Percentiles rank a stretch among this genome's conserved stretches.
Evolutionary conservation across 2,888 invertebrate genomes (phyloP).

Genomic region (Spodoptera exigua): DNA sequence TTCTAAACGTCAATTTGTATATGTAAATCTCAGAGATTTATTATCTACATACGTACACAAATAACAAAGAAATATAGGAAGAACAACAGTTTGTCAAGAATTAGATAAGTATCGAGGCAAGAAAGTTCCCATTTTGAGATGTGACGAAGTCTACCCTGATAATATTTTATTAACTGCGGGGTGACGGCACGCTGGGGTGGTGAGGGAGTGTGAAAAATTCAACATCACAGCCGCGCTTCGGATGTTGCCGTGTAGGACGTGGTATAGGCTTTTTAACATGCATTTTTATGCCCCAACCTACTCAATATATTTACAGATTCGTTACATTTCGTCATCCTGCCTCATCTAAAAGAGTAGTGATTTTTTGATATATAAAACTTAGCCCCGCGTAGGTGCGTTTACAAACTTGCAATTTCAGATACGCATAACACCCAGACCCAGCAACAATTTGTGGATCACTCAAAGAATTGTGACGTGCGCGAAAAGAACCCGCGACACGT

Average conservation of each 20-base stretch:
- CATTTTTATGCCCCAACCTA: conserved; percentile 68
- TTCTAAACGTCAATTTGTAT: too few species aligned
- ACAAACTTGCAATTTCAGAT: too few species aligned
- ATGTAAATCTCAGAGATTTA: too few species aligned
- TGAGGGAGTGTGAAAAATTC: conserved; percentile 80
- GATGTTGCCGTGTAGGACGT: conserved; percentile 66
- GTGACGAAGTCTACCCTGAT: conserved; percentile 79
- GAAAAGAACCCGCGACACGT: too few species aligned
- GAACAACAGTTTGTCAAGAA: conserved; percentile 31
- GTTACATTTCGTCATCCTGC: conserved; percentile 52
- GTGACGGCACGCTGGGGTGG: conserved; percentile 61
- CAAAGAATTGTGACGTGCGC: too few species aligned
- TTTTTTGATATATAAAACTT: conserved; percentile 43
- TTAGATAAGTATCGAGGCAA: conserved; percentile 40
- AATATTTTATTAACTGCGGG: conserved; percentile 82
- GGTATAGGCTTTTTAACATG: conserved; percentile 73
- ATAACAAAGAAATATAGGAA: conserved; percentile 1
- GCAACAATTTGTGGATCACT: too few species aligned
- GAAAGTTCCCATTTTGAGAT: conserved; percentile 70
- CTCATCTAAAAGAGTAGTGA: conserved; percentile 43
- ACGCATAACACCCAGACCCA: too few species aligned
- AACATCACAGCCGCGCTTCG: conserved; percentile 67
- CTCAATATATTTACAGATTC: conserved; percentile 64
- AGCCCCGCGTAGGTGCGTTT: conserved; percentile 11
- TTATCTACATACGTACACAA: not conserved